These are phyloP conservation scores for Carpatolechia fugitivella DNA, from an alignment of 2,888 invertebrate species.

Conservation along the genomic window DNA sequence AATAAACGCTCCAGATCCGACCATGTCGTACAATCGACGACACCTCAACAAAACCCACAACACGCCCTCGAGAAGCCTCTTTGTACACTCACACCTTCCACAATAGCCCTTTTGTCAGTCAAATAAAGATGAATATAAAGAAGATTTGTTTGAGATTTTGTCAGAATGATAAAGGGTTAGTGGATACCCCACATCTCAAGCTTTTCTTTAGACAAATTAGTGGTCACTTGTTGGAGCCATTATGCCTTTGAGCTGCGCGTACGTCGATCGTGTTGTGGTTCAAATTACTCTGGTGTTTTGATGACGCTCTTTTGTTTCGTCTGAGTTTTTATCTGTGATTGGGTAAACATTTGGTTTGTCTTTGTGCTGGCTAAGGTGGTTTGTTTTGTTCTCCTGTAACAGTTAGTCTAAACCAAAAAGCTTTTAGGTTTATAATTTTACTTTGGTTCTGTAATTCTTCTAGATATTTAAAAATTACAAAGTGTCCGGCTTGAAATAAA, in stretches of 20 bases:
- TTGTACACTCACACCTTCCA: slow-evolving; percentile 19
- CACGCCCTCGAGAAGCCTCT: not conserved
- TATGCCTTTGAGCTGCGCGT: not conserved
- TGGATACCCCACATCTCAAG: not conserved
- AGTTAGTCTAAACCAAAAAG: no score
- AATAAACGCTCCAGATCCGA: not conserved
- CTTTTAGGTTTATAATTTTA: no score
- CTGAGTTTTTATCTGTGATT: not conserved
- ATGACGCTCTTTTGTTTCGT: not conserved
- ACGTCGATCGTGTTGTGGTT: not conserved
- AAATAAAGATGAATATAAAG: slow-evolving; percentile 21
- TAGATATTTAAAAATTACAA: no score
- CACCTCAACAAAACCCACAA: slow-evolving; percentile 15
- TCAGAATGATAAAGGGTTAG: slow-evolving; percentile 29
- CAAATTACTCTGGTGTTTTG: slow-evolving; percentile 5
- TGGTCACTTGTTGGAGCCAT: slow-evolving; percentile 19
- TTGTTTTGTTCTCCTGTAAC: not conserved
- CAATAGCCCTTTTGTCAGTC: slow-evolving; percentile 15
- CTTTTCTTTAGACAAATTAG: slow-evolving; percentile 16
- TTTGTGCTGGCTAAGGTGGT: not conserved
- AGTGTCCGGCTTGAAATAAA: no score
- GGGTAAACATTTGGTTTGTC: not conserved
- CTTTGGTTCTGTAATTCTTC: no score
- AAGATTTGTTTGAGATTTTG: slow-evolving; percentile 26
- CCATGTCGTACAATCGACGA: slow-evolving; percentile 1